These are phyloP conservation scores for Frankliniella intonsa DNA, from an alignment of 2,888 invertebrate genomes.

Conservation along the genomic window DNA sequence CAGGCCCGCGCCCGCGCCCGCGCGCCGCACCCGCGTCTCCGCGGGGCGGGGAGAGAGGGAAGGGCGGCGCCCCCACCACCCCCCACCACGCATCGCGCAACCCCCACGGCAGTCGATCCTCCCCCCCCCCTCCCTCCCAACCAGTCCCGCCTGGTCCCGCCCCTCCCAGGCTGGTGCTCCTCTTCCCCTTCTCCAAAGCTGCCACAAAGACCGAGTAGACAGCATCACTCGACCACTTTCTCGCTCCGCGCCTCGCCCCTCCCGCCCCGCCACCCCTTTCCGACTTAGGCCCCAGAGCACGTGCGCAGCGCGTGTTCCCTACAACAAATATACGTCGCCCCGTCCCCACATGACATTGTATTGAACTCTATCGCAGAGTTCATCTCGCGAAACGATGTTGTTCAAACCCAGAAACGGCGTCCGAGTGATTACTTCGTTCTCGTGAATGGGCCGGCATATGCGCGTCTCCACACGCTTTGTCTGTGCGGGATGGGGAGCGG, in stretches of 20 bases:
- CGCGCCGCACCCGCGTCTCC: neutral
- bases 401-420: too few species aligned
- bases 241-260: neutral
- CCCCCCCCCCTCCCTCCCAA: conserved; percentile 34
- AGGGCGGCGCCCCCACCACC: neutral
- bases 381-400: too few species aligned
- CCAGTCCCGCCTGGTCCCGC: conserved; percentile 32
- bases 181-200: too few species aligned
- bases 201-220: neutral
- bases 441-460: too few species aligned
- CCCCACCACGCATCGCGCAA: neutral
- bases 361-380: too few species aligned
- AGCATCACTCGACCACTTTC: neutral
- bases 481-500: too few species aligned
- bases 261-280: neutral
- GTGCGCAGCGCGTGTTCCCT: too few species aligned
- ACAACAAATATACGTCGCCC: too few species aligned
- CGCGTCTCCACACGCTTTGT: too few species aligned
- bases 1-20: neutral
- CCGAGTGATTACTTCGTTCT: too few species aligned
- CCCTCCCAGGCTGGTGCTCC: neutral
- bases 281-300: neutral
- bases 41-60: neutral
- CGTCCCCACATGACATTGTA: too few species aligned
- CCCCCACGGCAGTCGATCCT: conserved; percentile 34